A percentile compares a stretch with the other conserved stretches of the same genome.
These are phyloP conservation scores for Ranitomeya imitator DNA, from an alignment of 2,113 vertebrate genomes.

Conservation along the genomic window DNA sequence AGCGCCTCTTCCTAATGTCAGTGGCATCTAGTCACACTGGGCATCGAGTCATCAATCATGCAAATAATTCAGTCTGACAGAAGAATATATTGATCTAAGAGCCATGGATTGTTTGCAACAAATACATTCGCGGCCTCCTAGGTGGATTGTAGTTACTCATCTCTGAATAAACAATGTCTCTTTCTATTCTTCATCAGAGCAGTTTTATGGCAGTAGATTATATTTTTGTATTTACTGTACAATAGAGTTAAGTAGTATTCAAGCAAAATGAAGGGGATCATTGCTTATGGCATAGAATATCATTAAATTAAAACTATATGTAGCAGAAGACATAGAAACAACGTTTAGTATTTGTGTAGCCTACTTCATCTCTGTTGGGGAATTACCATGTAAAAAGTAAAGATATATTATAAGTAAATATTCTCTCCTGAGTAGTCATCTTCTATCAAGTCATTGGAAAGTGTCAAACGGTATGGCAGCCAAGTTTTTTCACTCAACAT, in stretches of 20 bases:
- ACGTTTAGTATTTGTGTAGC: background rate
- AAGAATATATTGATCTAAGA: background rate
- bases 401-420: background rate
- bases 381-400: background rate
- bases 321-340: background rate
- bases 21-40: background rate
- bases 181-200: background rate
- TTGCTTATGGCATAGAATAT: background rate
- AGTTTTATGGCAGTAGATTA: background rate
- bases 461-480: no score
- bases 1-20: background rate
- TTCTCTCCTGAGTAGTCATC: background rate
- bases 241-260: background rate
- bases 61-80: slow-evolving; percentile 8
- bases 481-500: no score
- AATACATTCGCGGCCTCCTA: background rate
- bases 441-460: no score
- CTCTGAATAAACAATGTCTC: background rate
- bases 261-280: background rate
- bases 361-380: background rate
- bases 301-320: background rate
- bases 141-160: background rate
- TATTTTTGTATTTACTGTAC: slow-evolving; percentile 6
- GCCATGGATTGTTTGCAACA: background rate
- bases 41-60: background rate